Evolutionary conservation across 2,888 invertebrate genomes (phyloP).

Genomic region (Trilocha varians): DNA sequence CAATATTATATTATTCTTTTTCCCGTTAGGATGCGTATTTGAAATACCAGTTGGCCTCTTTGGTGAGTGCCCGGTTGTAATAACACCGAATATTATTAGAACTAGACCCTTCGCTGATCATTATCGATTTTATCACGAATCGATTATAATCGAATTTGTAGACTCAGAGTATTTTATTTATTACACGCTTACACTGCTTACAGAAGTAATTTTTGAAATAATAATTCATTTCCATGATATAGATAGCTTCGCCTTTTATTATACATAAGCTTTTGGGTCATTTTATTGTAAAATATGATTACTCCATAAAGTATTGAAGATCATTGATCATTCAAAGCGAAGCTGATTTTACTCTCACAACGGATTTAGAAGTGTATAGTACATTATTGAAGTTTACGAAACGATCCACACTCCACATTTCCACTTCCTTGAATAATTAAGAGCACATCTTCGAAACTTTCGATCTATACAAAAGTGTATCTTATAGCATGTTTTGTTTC

Average conservation of each 20-base stretch:
- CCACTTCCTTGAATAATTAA: conserved; percentile 3
- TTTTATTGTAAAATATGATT: no score
- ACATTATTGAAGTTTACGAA: neutral
- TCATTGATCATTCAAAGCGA: no score
- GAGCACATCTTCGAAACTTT: conserved; percentile 19
- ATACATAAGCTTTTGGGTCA: no score
- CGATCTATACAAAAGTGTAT: conserved; percentile 17
- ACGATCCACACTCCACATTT: neutral
- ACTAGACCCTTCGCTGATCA: neutral
- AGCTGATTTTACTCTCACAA: no score
- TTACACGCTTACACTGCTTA: conserved; percentile 54
- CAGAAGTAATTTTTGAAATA: conserved; percentile 16
- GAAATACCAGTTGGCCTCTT: conserved; percentile 69
- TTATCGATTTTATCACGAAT: neutral
- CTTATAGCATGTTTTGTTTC: conserved; percentile 38
- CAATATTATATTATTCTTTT: conserved; percentile 43
- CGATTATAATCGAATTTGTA: neutral
- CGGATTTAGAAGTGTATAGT: no score
- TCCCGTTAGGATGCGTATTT: conserved; percentile 68
- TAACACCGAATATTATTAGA: neutral
- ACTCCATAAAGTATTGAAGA: no score
- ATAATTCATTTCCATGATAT: no score
- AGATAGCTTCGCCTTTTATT: neutral
- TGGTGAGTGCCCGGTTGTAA: conserved; percentile 62
- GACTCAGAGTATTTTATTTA: conserved; percentile 7